Conservation (phyloP, 2,888 invertebrate genomes). For the Coleophora flavipennella region DNA sequence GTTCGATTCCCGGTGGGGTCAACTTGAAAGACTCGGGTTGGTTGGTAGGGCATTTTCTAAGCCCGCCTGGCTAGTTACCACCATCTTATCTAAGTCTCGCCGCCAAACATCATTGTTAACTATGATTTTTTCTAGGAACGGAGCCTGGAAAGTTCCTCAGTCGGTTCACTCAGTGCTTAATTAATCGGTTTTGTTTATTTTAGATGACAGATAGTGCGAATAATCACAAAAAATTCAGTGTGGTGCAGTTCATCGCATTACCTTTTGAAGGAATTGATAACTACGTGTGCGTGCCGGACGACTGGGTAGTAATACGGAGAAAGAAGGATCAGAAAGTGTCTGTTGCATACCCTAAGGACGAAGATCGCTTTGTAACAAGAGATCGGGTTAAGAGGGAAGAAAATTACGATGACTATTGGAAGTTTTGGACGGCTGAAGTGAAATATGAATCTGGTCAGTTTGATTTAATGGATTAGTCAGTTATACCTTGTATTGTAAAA, state of each 20-base stretch:
- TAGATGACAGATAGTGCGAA: background rate
- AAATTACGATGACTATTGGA: slow-evolving; percentile 4
- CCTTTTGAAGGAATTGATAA: slow-evolving; percentile 10
- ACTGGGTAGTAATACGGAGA: slow-evolving; percentile 5
- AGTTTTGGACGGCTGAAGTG: slow-evolving; percentile 4
- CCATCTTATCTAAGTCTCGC: no score
- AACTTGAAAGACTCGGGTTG: no score
- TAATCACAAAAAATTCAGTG: background rate
- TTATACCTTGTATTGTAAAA: background rate
- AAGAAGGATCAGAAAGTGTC: background rate
- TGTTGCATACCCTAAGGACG: slow-evolving; percentile 7
- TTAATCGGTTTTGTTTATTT: background rate
- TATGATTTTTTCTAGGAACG: no score
- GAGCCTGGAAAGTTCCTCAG: background rate
- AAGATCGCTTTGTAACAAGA: slow-evolving; percentile 7
- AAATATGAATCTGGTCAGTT: slow-evolving; percentile 9
- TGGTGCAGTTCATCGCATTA: slow-evolving; percentile 7
- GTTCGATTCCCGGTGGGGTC: no score
- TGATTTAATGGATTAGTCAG: slow-evolving; percentile 3
- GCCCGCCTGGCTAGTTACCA: no score
- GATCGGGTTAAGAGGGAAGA: slow-evolving; percentile 9
- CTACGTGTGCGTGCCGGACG: slow-evolving; percentile 8
- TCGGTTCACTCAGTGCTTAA: background rate
- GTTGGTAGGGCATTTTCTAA: no score
- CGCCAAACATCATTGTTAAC: no score